These are phyloP conservation scores for Neelides folsomi DNA, from an alignment of 2,888 invertebrate genomes.

Conservation along the genomic window DNA sequence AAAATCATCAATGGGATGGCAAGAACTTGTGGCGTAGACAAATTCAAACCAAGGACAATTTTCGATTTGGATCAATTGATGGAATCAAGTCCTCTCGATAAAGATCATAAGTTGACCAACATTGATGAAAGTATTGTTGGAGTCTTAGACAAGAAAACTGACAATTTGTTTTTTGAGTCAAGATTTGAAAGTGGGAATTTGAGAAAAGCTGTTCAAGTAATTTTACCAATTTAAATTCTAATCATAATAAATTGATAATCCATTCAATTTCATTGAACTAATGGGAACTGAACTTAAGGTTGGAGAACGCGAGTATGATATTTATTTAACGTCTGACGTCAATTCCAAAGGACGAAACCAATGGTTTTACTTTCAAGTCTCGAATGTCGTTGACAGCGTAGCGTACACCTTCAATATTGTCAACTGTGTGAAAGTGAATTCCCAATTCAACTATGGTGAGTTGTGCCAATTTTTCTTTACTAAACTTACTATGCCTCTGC, in stretches of 20 bases:
- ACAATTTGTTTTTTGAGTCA: constrained; percentile 57
- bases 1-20: constrained; percentile 55
- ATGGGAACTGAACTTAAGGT: constrained; percentile 9
- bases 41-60: constrained; percentile 50
- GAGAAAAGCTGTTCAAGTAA: constrained; percentile 63
- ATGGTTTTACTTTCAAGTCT: constrained; percentile 84
- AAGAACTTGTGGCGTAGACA: constrained; percentile 49
- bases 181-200: constrained; percentile 78
- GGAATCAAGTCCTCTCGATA: constrained; percentile 7
- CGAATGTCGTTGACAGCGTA: constrained; percentile 53
- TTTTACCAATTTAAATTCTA: not conserved
- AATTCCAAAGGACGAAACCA: constrained; percentile 65
- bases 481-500: not conserved
- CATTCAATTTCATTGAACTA: not conserved
- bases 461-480: constrained; percentile 5
- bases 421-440: constrained; percentile 73
- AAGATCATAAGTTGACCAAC: constrained; percentile 38
- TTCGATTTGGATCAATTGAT: constrained; percentile 53
- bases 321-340: constrained; percentile 68
- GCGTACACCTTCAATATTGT: constrained; percentile 72
- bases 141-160: constrained; percentile 39
- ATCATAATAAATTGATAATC: not conserved
- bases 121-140: constrained; percentile 44
- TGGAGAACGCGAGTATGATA: constrained; percentile 62
- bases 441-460: constrained; percentile 66